Evolutionary conservation across 2,888 invertebrate species (phyloP), one percentile per base, ranked within the genome.

Genomic region (Thera obeliscata): DNA sequence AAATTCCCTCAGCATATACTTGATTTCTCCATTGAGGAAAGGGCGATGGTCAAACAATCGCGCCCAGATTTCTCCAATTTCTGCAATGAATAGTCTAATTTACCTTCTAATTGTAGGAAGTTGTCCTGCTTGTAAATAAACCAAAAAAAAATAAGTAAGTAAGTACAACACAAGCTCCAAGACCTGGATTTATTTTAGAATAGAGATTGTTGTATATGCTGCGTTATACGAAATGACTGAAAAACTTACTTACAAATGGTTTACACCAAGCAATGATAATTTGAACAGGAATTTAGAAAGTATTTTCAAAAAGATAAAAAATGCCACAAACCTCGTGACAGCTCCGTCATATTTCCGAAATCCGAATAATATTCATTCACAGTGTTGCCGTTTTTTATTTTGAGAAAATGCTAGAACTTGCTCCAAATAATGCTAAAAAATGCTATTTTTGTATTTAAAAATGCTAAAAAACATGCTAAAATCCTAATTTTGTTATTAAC

Each of bases 11-110:
- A 98, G 87, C 90, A 97, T 96, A 86, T 95, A 96, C 76, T 96
- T 96, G 74, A 98, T 96, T 95, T 98, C 98, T 65, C 98, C 97
- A 89, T 96, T 96, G 68, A 98, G 87, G 86, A 98, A 97, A 48
- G 97, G 97, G 73, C 96, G 95, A 82, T 98, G 98, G 88, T 98
- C 97, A 90, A 98, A 97, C 68, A 98, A 92, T 82, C 98, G 95
- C 79, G 95, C 95, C 96, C 97, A 97, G 85, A 98, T 96, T 90
- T 97, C 97, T 73, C 96, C 95, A 77, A 96, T 94, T 94, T 97
- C 98, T 98, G 86, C 52, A 62, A 62, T 9, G 2, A 52, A 52
- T 52, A 8, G 22, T 9, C 9, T 52, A 46, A 46, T 46, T 7
- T 9, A 2, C 43, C 8, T 9, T 9, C 9, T 46, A 2, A 22